Percentiles rank a stretch among this genome's conserved stretches.
phyloP scores from a whole-genome alignment of 2,113 vertebrate genomes.

The Pyrgilauda ruficollis region DNA sequence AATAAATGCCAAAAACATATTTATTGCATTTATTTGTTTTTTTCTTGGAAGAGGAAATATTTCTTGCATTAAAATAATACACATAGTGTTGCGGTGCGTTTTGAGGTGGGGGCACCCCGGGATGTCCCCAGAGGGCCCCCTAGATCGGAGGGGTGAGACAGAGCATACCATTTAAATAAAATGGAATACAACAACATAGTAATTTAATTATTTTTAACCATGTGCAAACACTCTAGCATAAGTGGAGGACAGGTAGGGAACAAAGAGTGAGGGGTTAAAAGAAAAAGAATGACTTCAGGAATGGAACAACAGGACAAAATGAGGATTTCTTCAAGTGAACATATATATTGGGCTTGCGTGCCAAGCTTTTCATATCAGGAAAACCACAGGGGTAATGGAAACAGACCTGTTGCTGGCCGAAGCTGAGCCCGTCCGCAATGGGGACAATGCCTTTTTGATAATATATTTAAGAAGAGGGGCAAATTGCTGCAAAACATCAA shows the following conservation, averaged over 20 bases:
- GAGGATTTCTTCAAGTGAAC: not conserved
- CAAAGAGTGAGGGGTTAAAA: not conserved
- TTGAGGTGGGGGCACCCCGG: too few species aligned
- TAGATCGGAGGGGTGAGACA: too few species aligned
- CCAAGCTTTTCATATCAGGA: not conserved
- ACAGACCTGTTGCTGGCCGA: not conserved
- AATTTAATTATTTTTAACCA: not conserved
- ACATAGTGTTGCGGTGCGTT: too few species aligned
- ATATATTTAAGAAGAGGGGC: not conserved
- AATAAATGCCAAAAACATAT: fast-evolving
- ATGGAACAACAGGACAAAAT: not conserved
- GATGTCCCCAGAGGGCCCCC: too few species aligned
- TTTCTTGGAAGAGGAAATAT: not conserved
- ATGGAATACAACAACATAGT: too few species aligned
- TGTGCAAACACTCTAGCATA: not conserved
- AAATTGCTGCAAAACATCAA: not conserved
- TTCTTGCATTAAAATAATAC: not conserved
- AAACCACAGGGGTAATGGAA: not conserved
- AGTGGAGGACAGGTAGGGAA: not conserved
- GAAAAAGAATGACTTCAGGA: not conserved
- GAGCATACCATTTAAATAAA: too few species aligned
- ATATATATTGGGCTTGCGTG: not conserved
- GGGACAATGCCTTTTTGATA: not conserved
- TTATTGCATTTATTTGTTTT: not conserved
- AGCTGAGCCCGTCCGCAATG: not conserved